A percentile compares a stretch with the other conserved stretches of the same genome.
Evolutionary conservation across 2,888 invertebrate species (phyloP).

Genomic region (Euplagia quadripunctaria): DNA sequence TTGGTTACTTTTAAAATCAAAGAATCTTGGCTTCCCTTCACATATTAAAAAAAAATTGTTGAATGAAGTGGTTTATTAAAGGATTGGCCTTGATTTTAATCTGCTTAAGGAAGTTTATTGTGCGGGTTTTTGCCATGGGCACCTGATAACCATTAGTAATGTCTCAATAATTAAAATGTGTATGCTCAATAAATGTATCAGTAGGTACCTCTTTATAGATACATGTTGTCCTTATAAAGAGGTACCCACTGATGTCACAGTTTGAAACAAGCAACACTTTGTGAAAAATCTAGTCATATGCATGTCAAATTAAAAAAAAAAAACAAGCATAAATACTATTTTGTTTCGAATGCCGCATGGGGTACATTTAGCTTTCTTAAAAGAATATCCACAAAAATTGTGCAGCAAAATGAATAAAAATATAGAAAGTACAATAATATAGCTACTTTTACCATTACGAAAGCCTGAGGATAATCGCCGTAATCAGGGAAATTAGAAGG

Average conservation of each 20-base stretch:
- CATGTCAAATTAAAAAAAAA: not conserved
- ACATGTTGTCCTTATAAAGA: not conserved
- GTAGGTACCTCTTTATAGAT: not conserved
- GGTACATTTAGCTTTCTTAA: not conserved
- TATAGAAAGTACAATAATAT: constrained; percentile 8
- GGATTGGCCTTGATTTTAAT: constrained; percentile 32
- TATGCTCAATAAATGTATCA: not conserved
- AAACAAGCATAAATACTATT: not conserved
- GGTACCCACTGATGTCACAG: not conserved
- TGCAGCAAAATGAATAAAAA: not conserved
- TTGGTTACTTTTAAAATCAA: constrained; percentile 29
- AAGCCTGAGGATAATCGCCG: constrained; percentile 96
- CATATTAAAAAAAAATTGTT: constrained; percentile 40
- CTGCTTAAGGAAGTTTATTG: constrained; percentile 31
- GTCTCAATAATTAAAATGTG: not conserved
- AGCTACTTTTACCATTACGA: constrained; percentile 91
- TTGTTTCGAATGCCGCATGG: not conserved
- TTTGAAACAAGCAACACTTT: not conserved
- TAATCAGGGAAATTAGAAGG: constrained; percentile 95
- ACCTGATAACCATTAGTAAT: not conserved
- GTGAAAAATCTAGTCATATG: not conserved
- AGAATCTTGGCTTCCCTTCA: constrained; percentile 40
- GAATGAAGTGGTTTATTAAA: constrained; percentile 34
- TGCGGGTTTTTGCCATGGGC: not conserved
- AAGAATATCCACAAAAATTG: not conserved